Evolutionary conservation across 2,888 invertebrate genomes (phyloP).

Genomic region (Callimorpha dominula): DNA sequence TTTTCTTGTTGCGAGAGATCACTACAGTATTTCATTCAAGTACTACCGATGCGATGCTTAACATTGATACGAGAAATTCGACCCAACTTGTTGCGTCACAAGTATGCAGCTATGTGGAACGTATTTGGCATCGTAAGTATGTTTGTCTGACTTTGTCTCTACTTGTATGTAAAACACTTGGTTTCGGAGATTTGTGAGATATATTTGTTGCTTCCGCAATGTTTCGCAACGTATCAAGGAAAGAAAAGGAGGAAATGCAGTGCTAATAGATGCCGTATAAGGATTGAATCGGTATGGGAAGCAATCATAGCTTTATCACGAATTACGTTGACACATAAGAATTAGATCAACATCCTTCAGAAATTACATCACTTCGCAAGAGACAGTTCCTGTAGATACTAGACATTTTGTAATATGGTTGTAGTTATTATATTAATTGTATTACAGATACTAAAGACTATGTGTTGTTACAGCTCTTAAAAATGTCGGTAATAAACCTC

Average conservation of each 20-base stretch:
- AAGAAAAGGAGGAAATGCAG: conserved; percentile 35
- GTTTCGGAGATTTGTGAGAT: conserved; percentile 30
- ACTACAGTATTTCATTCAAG: conserved; percentile 57
- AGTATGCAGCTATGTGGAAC: conserved; percentile 31
- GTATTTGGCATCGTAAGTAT: conserved; percentile 27
- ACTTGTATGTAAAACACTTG: conserved; percentile 13
- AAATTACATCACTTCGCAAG: conserved; percentile 20
- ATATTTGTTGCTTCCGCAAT: conserved; percentile 29
- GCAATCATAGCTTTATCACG: conserved; percentile 21
- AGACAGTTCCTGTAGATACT: neutral
- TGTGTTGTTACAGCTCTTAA: neutral
- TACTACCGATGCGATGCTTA: conserved; percentile 30
- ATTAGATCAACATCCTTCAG: conserved; percentile 64
- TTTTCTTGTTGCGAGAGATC: conserved; percentile 49
- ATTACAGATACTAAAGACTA: neutral
- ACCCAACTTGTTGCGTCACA: conserved; percentile 39
- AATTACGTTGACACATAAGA: conserved; percentile 51
- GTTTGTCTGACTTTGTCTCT: conserved; percentile 22
- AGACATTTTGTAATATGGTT: neutral
- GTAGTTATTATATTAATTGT: neutral
- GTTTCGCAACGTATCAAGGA: conserved; percentile 31
- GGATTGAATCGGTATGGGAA: conserved; percentile 19
- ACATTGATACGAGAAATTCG: conserved; percentile 53
- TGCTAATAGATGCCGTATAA: conserved; percentile 20
- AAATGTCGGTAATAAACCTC: conserved; percentile 2